Conservation (phyloP, 2,888 invertebrate species). For the Platerodrilus igneus region DNA sequence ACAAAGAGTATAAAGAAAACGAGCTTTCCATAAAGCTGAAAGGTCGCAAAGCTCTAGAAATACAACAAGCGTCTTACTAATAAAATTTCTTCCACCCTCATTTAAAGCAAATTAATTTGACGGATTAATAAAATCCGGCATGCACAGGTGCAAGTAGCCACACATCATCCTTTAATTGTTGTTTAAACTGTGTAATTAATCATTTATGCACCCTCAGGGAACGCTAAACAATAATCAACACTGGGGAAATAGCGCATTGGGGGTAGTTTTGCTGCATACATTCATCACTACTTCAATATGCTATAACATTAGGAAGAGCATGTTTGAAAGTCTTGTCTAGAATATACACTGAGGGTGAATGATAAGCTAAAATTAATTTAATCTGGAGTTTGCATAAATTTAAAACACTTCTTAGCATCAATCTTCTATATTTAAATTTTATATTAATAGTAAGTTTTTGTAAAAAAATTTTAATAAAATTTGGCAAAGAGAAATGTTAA, state of each 20-base stretch:
- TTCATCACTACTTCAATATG: no score
- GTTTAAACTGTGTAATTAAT: conserved; percentile 40
- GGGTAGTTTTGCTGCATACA: conserved; percentile 21
- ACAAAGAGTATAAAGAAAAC: conserved; percentile 1
- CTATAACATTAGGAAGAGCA: no score
- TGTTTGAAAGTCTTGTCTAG: no score
- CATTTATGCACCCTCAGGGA: conserved; percentile 36
- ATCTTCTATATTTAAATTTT: no score
- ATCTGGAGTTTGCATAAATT: conserved; percentile 25
- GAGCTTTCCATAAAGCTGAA: neutral
- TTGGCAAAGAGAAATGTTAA: no score
- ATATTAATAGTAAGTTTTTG: no score
- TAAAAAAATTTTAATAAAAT: no score
- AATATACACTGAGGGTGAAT: conserved; percentile 31
- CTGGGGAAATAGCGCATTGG: conserved; percentile 10
- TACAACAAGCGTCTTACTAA: no score
- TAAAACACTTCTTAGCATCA: no score
- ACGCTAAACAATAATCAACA: conserved; percentile 24
- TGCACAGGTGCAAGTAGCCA: conserved; percentile 37
- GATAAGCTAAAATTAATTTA: conserved; percentile 37
- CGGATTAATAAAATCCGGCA: conserved; percentile 8
- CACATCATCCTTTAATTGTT: conserved; percentile 37
- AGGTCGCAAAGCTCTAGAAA: no score
- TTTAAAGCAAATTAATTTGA: conserved; percentile 2
- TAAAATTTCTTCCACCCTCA: no score